A percentile compares a stretch with the other conserved stretches of the same genome.
Conservation (phyloP, 2,113 vertebrate species). For the Sprattus sprattus region DNA sequence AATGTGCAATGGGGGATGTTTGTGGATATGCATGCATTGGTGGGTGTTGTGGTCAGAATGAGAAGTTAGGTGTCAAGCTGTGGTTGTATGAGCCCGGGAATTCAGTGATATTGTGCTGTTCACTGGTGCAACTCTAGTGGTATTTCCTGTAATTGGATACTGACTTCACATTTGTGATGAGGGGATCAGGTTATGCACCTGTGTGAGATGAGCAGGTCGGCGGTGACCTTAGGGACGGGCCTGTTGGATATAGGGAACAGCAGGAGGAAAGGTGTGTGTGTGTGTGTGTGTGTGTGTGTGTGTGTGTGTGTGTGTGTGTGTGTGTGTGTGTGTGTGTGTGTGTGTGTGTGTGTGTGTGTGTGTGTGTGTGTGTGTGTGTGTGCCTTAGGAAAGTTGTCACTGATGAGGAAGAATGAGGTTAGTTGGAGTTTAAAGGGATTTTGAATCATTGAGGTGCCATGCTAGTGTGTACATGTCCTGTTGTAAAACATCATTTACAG, state of each 20-base stretch:
- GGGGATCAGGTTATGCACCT: conserved; percentile 64
- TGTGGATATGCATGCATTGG: not conserved
- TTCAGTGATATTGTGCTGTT: not conserved
- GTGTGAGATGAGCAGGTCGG: conserved; percentile 44
- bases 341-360: not conserved
- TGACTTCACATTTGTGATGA: conserved; percentile 51
- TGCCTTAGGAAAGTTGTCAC: not conserved
- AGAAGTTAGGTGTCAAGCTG: not conserved
- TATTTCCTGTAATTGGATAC: conserved; percentile 65
- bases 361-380: no score
- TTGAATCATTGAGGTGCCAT: conserved; percentile 1
- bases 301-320: not conserved
- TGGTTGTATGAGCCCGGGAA: not conserved
- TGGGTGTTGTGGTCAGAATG: not conserved
- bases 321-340: not conserved
- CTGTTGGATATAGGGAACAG: not conserved
- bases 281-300: not conserved
- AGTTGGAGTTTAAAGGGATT: not conserved
- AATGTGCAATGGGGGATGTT: not conserved
- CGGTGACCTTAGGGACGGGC: conserved; percentile 50
- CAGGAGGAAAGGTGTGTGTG: not conserved
- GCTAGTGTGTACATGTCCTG: not conserved
- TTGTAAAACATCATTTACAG: not conserved
- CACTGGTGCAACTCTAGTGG: not conserved
- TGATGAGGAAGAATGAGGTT: not conserved